Conservation (phyloP, 2,797 vertebrate genomes). For the Bradypodion pumilum region DNA sequence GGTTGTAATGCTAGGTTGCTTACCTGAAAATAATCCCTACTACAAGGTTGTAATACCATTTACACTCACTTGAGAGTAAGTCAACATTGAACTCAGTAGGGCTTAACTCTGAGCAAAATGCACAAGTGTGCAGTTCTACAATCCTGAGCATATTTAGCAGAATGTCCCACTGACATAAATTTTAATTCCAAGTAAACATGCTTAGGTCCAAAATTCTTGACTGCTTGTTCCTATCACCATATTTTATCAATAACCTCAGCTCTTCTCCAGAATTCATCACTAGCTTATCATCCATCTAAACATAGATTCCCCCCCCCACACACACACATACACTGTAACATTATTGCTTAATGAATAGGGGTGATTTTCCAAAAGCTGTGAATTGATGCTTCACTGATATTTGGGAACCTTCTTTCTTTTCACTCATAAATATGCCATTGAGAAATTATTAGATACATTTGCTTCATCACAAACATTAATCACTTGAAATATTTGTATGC, state of each 20-base stretch:
- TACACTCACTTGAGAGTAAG: background rate
- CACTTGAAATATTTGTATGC: constrained; percentile 30
- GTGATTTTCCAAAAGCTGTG: constrained; percentile 61
- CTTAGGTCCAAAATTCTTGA: background rate
- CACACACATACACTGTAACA: constrained; percentile 65
- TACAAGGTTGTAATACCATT: background rate
- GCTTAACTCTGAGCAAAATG: background rate
- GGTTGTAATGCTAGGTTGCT: background rate
- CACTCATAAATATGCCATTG: constrained; percentile 59
- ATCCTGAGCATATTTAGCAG: background rate
- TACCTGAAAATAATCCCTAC: background rate
- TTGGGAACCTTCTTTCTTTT: constrained; percentile 53
- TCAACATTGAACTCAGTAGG: background rate
- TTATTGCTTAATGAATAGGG: constrained; percentile 69
- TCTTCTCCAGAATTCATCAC: constrained; percentile 8
- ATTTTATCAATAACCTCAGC: background rate
- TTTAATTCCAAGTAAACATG: background rate
- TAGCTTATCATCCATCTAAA: constrained; percentile 63
- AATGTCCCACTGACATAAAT: background rate
- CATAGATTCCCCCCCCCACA: constrained; percentile 54
- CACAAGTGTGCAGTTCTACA: background rate
- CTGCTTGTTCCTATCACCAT: background rate
- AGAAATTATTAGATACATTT: constrained; percentile 59
- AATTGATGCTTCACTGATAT: constrained; percentile 59
- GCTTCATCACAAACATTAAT: constrained; percentile 54